Base-by-base conservation (phyloP, 2,113 vertebrate genomes). In the Entomyzon cyanotis region DNA sequence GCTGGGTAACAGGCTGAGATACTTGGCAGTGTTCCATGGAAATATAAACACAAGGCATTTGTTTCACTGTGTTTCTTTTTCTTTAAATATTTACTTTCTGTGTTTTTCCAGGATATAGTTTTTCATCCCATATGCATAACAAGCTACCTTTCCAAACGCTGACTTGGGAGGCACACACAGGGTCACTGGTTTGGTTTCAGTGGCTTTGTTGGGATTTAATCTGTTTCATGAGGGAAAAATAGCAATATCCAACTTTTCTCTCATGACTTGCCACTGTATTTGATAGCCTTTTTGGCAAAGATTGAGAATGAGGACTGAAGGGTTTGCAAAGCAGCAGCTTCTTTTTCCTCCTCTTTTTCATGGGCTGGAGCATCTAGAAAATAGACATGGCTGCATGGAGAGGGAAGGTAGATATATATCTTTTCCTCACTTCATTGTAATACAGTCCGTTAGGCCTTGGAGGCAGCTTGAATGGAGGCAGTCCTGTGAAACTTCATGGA, bases 71-170 rank as follows among this genome's bases (percentile, higher is more conserved):
- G 94, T 90, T 95, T 95, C 94, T 97, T 95, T 93, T 93, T 84
- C 90, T 97, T 97, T 96, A 98, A 98, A 97, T 98, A 97, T 98
- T 98, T 98, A 97, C 93, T 94, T 97, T 97, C 68, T 94, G 71
- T 96, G 30, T 95, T 97, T 97, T 97, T 96, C 90, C 89, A 96
- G 93, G 79, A 88, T 92, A 79, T 44, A 95, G 64, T 93, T 98
- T 96, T 97, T 97, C 93, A 97, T 94, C 50, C 46, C 83, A 42
- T 93, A 85, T 80, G 91, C 84, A 68, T 93, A 95, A 89, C 93
- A 96, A 92, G 60, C 68, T 95, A 87, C 46, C 84, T 97, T 96
- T 95, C 86, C 71, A 93, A 95, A 71, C 77, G 53, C 56, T 77
- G 42, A 39, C 25, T 88, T 53, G 14, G 25, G 78, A 93, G 37